Percentiles rank a stretch among this genome's conserved stretches.
These are phyloP conservation scores for Carterocephalus palaemon DNA, from an alignment of 2,888 invertebrate species.

Conservation along the genomic window DNA sequence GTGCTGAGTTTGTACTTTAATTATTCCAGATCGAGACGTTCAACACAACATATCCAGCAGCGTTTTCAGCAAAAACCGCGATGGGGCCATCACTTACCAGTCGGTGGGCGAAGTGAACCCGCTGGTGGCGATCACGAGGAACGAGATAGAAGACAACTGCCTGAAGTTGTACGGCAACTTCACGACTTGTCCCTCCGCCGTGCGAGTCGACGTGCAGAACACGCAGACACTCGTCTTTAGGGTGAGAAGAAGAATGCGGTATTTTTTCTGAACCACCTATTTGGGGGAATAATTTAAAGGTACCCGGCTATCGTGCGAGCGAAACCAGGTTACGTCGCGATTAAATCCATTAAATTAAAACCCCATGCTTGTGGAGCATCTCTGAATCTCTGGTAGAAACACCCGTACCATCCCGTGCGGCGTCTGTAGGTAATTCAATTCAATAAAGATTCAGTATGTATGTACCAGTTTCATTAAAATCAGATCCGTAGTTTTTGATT, in stretches of 20 bases:
- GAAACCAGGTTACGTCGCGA: too few species aligned
- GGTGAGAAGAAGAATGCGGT: conserved; percentile 69
- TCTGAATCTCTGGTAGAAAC: too few species aligned
- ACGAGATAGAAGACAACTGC: conserved; percentile 92
- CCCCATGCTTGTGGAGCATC: too few species aligned
- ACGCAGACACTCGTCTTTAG: conserved; percentile 92
- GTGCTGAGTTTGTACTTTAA: too few species aligned
- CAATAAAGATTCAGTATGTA: too few species aligned
- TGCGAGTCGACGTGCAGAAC: conserved; percentile 95
- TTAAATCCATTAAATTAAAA: too few species aligned
- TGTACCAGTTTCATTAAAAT: too few species aligned
- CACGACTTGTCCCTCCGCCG: conserved; percentile 90
- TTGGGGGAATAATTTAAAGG: not conserved
- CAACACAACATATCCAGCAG: conserved; percentile 94
- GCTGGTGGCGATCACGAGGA: conserved; percentile 89
- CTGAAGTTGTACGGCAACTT: conserved; percentile 95
- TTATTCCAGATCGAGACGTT: conserved; percentile 91
- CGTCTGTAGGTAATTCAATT: too few species aligned
- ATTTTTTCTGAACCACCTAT: not conserved
- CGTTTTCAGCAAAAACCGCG: conserved; percentile 87
- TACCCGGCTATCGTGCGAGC: too few species aligned
- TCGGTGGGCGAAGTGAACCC: conserved; percentile 98
- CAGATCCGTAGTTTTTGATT: too few species aligned
- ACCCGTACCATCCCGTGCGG: too few species aligned
- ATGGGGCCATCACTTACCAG: conserved; percentile 92